These are phyloP conservation scores for human (Homo sapiens) DNA, from an alignment of 2,113 vertebrate species.

Conservation along the genomic window GRCh38 chr11:34315001-34315500, in stretches of 20 bases:
- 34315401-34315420: neutral
- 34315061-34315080: conserved; percentile 50
- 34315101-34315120: conserved; percentile 25
- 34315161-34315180: conserved; percentile 71
- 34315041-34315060: conserved; percentile 65
- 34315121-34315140: conserved; percentile 66
- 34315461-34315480: neutral
- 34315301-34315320: conserved; percentile 71
- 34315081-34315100: conserved; percentile 63
- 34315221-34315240: conserved; percentile 79
- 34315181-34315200: conserved; percentile 79
- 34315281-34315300: conserved; percentile 80
- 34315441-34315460: conserved; percentile 30
- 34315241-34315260: conserved; percentile 81
- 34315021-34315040: conserved; percentile 66
- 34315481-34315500: neutral
- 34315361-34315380: conserved; percentile 55
- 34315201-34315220: conserved; percentile 80
- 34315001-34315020: conserved; percentile 66
- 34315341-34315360: conserved; percentile 72
- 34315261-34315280: conserved; percentile 81
- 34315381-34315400: conserved; percentile 15
- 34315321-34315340: conserved; percentile 76
- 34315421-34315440: neutral
- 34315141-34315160: conserved; percentile 67